Evolutionary conservation across 2,113 vertebrate species (phyloP).

Genomic region (Cricetomys ansorgei): DNA sequence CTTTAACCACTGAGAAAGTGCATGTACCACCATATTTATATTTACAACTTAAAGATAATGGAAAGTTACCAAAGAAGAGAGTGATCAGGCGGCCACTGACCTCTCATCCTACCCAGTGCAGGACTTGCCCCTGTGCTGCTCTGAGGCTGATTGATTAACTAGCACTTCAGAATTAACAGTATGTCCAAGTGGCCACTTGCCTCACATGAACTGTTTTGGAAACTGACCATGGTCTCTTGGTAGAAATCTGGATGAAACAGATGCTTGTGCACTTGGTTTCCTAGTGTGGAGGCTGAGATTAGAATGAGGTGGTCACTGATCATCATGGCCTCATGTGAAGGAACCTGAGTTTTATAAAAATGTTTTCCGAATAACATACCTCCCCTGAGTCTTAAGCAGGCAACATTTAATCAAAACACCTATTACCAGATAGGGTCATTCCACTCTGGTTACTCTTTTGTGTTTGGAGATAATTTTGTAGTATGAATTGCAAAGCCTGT

Average conservation of each 20-base stretch:
- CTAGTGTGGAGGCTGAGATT: not conserved
- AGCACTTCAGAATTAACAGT: too few species aligned
- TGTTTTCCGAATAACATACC: fast-evolving
- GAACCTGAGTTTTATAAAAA: not conserved
- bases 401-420: fast-evolving
- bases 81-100: fast-evolving
- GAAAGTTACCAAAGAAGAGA: not conserved
- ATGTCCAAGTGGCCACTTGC: not conserved
- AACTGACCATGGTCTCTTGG: fast-evolving
- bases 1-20: fast-evolving
- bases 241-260: not conserved
- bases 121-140: fast-evolving
- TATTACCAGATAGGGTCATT: fast-evolving
- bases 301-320: not conserved
- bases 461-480: not conserved
- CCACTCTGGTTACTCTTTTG: not conserved
- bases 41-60: not conserved
- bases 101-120: fast-evolving
- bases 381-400: fast-evolving
- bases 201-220: fast-evolving
- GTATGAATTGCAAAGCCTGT: fast-evolving
- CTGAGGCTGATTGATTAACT: too few species aligned
- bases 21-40: fast-evolving
- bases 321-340: fast-evolving
- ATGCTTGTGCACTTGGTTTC: not conserved